Evolutionary conservation across 2,797 vertebrate species (phyloP).

Genomic region (Threskiornis aethiopicus): DNA sequence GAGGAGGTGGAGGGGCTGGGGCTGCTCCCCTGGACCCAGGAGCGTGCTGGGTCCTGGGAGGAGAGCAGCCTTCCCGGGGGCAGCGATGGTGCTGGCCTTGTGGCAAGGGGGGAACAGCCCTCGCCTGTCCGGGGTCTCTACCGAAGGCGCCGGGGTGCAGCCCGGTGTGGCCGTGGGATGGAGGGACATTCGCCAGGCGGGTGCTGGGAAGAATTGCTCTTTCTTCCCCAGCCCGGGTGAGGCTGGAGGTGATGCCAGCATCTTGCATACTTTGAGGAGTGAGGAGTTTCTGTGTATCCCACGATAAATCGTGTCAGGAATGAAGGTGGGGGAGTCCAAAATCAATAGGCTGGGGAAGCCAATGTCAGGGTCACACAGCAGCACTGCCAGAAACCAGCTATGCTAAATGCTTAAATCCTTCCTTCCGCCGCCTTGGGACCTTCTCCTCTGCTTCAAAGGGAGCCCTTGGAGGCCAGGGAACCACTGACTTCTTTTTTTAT

Average conservation of each 20-base stretch:
- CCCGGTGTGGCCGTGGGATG: background rate
- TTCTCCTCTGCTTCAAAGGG: constrained; percentile 23
- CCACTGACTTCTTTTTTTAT: background rate
- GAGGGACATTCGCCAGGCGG: background rate
- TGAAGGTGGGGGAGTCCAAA: constrained; percentile 48
- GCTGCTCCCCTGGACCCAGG: background rate
- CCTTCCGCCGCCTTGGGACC: constrained; percentile 2
- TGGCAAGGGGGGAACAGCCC: background rate
- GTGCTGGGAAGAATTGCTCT: constrained; percentile 18
- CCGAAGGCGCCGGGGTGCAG: background rate
- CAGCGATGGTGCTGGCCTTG: fast-evolving
- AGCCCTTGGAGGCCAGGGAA: background rate
- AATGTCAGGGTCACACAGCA: constrained; percentile 4
- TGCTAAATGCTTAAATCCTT: constrained; percentile 56
- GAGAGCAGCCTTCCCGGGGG: background rate
- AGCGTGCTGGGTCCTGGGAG: background rate
- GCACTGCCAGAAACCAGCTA: constrained; percentile 16
- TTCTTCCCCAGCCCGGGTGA: background rate
- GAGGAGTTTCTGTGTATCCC: constrained; percentile 20
- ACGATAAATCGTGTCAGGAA: constrained; percentile 33
- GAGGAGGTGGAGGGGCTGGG: background rate
- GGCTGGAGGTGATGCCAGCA: background rate
- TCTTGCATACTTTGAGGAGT: background rate
- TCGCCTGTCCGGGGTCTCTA: background rate
- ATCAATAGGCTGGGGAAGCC: constrained; percentile 41